phyloP scores from a whole-genome alignment of 2,888 invertebrate genomes.

The Hecatera dysodea region DNA sequence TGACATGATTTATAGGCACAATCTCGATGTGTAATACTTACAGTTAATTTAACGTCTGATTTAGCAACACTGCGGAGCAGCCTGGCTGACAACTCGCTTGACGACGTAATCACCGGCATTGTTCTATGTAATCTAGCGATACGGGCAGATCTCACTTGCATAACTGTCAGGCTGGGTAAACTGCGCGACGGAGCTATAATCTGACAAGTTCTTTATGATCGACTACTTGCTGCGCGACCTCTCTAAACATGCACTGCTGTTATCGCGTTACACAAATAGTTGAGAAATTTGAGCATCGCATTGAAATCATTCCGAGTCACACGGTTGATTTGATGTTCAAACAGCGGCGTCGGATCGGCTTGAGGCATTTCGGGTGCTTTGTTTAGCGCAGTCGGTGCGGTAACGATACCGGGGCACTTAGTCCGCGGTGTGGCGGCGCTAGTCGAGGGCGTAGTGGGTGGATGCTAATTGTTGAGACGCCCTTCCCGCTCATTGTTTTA shows the following conservation, averaged over 20 bases:
- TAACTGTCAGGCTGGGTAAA: conserved; percentile 87
- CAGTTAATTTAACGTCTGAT: conserved; percentile 87
- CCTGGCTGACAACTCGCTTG: conserved; percentile 84
- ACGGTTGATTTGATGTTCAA: conserved; percentile 74
- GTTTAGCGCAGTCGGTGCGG: conserved; percentile 78
- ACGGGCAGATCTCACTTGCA: conserved; percentile 87
- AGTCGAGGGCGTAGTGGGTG: conserved; percentile 86
- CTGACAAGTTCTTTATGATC: conserved; percentile 86
- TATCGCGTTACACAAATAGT: conserved; percentile 80
- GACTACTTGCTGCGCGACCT: conserved; percentile 82
- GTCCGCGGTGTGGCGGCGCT: conserved; percentile 79
- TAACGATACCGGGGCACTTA: conserved; percentile 85
- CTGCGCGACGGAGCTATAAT: conserved; percentile 82
- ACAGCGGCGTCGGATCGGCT: conserved; percentile 67
- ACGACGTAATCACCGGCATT: conserved; percentile 88
- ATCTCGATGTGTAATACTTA: conserved; percentile 83
- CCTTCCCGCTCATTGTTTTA: conserved; percentile 90
- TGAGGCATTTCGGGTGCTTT: conserved; percentile 70
- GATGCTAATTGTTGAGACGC: conserved; percentile 89
- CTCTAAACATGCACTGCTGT: conserved; percentile 78
- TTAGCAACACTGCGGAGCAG: conserved; percentile 83
- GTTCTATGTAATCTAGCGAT: conserved; percentile 88
- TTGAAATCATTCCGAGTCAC: conserved; percentile 77
- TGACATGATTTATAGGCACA: conserved; percentile 88
- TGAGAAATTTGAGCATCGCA: conserved; percentile 80